Percentiles rank a stretch among this genome's conserved stretches.
Evolutionary conservation across 2,888 invertebrate species (phyloP).

Genomic region (Rotaria macrura): DNA sequence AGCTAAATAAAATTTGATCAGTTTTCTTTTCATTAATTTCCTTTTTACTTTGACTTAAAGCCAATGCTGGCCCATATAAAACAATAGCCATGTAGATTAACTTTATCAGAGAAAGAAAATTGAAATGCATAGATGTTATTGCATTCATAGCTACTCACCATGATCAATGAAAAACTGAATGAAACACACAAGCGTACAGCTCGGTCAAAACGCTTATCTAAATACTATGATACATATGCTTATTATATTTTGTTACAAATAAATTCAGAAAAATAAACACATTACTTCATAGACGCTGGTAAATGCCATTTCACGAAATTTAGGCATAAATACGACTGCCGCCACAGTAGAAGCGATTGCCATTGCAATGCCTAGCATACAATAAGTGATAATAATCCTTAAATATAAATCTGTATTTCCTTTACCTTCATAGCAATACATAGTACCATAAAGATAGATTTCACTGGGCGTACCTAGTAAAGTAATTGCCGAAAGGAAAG

Average conservation of each 20-base stretch:
- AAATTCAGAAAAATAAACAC: slow-evolving; percentile 26
- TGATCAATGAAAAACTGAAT: slow-evolving; percentile 72
- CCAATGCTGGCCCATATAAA: no score
- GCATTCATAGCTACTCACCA: slow-evolving; percentile 57
- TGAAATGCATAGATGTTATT: background rate
- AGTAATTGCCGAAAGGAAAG: slow-evolving; percentile 22
- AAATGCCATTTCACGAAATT: slow-evolving; percentile 40
- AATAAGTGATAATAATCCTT: background rate
- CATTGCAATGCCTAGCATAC: background rate
- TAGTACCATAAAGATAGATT: slow-evolving; percentile 21
- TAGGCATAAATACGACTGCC: slow-evolving; percentile 42
- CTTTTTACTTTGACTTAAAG: no score
- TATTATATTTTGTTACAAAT: slow-evolving; percentile 19
- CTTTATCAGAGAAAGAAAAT: slow-evolving; percentile 35
- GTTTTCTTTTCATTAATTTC: no score
- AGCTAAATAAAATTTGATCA: slow-evolving; percentile 38
- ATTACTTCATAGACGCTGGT: slow-evolving; percentile 44
- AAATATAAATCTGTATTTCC: background rate
- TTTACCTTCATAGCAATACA: slow-evolving; percentile 18
- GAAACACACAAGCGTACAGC: slow-evolving; percentile 67
- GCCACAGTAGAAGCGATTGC: slow-evolving; percentile 52
- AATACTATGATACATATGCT: slow-evolving; percentile 58
- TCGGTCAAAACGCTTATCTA: slow-evolving; percentile 73
- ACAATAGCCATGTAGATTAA: slow-evolving; percentile 51
- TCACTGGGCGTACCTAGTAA: slow-evolving; percentile 27